phyloP scores from a whole-genome alignment of 2,113 vertebrate species.

The Corydoras maculifer region DNA sequence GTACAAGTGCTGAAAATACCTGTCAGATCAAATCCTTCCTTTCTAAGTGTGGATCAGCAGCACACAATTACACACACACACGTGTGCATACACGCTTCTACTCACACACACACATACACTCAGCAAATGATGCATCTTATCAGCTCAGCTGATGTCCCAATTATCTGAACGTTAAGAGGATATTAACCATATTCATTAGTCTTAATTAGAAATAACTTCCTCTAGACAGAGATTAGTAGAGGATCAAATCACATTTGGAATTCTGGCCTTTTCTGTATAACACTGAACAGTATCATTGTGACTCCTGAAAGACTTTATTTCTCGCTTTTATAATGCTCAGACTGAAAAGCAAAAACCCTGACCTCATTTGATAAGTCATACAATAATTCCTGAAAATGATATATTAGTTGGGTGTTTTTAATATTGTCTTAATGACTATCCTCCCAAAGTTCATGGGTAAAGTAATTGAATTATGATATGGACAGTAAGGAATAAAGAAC shows the following conservation, averaged over 20 bases:
- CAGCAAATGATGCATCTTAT: conserved; percentile 49
- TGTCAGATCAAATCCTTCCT: conserved; percentile 55
- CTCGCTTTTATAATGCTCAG: no score
- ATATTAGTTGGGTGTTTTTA: no score
- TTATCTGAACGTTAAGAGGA: conserved; percentile 60
- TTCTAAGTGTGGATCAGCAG: conserved; percentile 46
- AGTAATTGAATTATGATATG: no score
- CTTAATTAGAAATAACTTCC: conserved; percentile 54
- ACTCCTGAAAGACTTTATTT: neutral
- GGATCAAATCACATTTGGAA: conserved; percentile 47
- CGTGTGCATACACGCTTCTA: neutral
- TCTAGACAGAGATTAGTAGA: conserved; percentile 56
- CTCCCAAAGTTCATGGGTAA: no score
- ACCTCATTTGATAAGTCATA: no score
- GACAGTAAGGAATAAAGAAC: no score
- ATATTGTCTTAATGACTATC: no score
- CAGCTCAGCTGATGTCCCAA: conserved; percentile 59
- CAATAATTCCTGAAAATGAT: no score
- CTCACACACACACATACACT: conserved; percentile 34
- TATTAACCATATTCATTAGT: conserved; percentile 63
- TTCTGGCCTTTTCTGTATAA: conserved; percentile 39
- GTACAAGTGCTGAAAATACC: conserved; percentile 61
- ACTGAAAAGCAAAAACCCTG: no score
- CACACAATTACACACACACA: conserved; percentile 10
- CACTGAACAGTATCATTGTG: conserved; percentile 37